Base-by-base conservation (phyloP, 2,797 vertebrate genomes). In the Sebastes steindachneri region DNA sequence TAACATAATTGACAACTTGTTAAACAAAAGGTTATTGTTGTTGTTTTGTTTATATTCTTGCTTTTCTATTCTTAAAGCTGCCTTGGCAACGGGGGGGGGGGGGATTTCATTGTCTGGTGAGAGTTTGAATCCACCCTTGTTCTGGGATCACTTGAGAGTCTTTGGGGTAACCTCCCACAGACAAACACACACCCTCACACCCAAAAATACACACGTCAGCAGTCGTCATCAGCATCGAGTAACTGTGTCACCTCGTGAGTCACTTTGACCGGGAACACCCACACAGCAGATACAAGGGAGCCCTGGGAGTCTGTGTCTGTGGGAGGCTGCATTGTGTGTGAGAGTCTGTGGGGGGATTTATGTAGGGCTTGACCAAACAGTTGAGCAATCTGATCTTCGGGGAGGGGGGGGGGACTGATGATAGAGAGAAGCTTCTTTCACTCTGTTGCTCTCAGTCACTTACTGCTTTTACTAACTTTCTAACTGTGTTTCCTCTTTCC, bases 191-290 rank as follows among this genome's bases (percentile, higher is more conserved):
- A 29, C 53, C 17, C 79, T 31, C 62, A 58, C 73, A 86, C 51
- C 57, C 35, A 62, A 65, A 77, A 48, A 72, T 79, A 86, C 63
- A 33, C 57, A 77, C 73, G 57, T 92, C 86, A 92, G 76, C 48
- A 10, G 53, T 79, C 60, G 31, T 92, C 92, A 88, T 68, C 77
- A 83, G 45, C 68, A 17, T 75, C 41, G 54, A 77, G 76, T 87
- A 85, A 88, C 80, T 60, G 74, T 73, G 79, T 83, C 83, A 80
- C 71, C 65, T 78, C n/a, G 21, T 93, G 90, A 92, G 89, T 93
- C 91, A 92, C 53, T 45, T 60, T 68, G 85, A 90, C 75, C 48
- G 23, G 62, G 88, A 93, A 89, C 85, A 92, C 90, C 83, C 89
- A 92, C 76, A 84, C 35, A n/a, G 73, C 77, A 82, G 74, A 92